Percentiles rank a stretch among this genome's conserved stretches.
Conservation (phyloP, 2,113 vertebrate species). For the Aegypius monachus region DNA sequence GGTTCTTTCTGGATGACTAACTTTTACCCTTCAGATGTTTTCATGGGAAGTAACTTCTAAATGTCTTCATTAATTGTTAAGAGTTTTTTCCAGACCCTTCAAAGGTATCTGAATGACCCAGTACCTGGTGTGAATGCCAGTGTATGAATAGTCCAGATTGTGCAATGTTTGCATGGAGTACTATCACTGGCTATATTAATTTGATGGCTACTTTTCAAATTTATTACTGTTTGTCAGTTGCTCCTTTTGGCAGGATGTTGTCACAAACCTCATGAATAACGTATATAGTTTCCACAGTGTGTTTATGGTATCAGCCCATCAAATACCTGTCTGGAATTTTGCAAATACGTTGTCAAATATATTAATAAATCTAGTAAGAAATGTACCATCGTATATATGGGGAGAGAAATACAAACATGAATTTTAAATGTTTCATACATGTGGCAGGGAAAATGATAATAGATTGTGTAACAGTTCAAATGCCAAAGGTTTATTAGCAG, state of each 20-base stretch:
- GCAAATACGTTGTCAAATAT: conserved; percentile 50
- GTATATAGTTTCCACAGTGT: conserved; percentile 8
- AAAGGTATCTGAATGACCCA: not conserved
- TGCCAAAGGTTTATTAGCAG: not conserved
- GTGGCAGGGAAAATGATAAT: not conserved
- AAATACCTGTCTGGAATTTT: conserved; percentile 52
- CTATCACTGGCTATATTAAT: conserved; percentile 36
- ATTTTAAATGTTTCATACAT: not conserved
- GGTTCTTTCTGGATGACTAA: not conserved
- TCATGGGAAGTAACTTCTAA: not conserved
- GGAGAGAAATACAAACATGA: not conserved
- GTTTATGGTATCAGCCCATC: conserved; percentile 49
- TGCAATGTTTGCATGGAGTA: not conserved
- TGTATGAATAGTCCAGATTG: not conserved
- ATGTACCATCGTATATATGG: not conserved
- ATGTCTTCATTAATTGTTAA: conserved; percentile 2
- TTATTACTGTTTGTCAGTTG: conserved; percentile 47
- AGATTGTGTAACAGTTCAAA: not conserved
- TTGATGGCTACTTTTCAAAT: conserved; percentile 36
- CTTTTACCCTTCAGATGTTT: not conserved
- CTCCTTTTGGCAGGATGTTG: conserved; percentile 59
- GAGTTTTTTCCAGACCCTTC: not conserved
- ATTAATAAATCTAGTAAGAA: conserved; percentile 45
- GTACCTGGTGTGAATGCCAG: not conserved
- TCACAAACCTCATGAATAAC: conserved; percentile 61